Percentiles rank a stretch among this genome's conserved stretches.
These are phyloP conservation scores for Ostrea edulis DNA, from an alignment of 1,140 invertebrate species.

Conservation along the genomic window DNA sequence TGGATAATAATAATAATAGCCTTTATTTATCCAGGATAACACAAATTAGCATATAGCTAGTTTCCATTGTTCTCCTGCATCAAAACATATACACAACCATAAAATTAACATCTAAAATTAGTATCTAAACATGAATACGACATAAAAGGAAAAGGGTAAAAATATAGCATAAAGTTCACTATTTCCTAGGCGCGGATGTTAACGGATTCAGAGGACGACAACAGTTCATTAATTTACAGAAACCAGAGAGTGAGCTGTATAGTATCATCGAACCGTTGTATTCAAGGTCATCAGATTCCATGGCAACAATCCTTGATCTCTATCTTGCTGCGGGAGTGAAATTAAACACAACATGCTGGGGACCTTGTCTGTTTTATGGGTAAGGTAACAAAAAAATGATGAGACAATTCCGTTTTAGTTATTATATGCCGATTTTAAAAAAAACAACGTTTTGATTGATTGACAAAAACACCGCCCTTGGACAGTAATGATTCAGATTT, in stretches of 20 bases:
- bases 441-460: not conserved
- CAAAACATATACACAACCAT: too few species aligned
- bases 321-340: not conserved
- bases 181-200: not conserved
- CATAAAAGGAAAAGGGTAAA: too few species aligned
- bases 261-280: not conserved
- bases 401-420: not conserved
- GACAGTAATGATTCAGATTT: too few species aligned
- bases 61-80: too few species aligned
- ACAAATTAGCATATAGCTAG: too few species aligned
- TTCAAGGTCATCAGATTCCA: not conserved
- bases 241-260: not conserved
- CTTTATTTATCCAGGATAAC: too few species aligned
- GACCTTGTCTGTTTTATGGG: constrained; percentile 22
- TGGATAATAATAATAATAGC: too few species aligned
- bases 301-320: not conserved
- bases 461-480: not conserved
- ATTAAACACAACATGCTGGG: not conserved
- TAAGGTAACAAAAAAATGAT: not conserved
- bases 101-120: too few species aligned
- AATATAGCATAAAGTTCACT: not conserved
- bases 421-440: not conserved
- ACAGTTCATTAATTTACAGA: not conserved
- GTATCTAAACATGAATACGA: too few species aligned
- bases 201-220: not conserved